These are phyloP conservation scores for Charina bottae DNA, from an alignment of 2,113 vertebrate genomes.

Conservation along the genomic window DNA sequence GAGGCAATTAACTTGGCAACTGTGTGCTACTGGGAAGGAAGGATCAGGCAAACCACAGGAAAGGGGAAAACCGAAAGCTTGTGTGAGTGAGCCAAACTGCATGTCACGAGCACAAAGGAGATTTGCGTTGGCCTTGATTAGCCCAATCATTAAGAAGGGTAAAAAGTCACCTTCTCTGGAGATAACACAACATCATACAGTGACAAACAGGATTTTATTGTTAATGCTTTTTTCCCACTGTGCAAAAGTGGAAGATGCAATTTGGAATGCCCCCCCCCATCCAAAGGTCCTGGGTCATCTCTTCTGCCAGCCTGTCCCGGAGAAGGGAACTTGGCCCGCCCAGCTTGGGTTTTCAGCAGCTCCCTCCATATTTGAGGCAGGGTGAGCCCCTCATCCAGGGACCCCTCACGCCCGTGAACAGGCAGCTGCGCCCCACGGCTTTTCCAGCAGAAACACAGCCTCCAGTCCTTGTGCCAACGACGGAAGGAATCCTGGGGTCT, in stretches of 20 bases:
- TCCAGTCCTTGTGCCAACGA: not conserved
- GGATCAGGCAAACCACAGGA: not conserved
- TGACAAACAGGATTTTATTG: not conserved
- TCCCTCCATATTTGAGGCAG: not conserved
- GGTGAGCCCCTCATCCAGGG: not conserved
- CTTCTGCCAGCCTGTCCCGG: not conserved
- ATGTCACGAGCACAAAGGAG: rapidly evolving
- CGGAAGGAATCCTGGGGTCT: not conserved
- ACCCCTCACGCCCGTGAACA: not conserved
- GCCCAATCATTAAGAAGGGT: not conserved
- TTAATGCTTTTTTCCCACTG: not conserved
- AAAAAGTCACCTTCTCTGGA: too few relatives aligned
- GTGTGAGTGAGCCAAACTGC: not conserved
- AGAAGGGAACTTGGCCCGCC: too few relatives aligned
- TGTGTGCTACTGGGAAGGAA: not conserved
- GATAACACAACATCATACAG: not conserved
- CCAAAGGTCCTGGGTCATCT: not conserved
- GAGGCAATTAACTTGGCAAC: not conserved
- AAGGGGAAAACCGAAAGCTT: not conserved
- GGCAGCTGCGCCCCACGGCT: too few relatives aligned
- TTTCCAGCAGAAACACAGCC: not conserved
- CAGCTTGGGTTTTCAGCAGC: not conserved
- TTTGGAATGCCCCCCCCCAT: not conserved
- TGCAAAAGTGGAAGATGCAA: not conserved
- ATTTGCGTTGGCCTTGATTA: too few relatives aligned